These are phyloP conservation scores for Caenorhabditis inopinata DNA, from an alignment of 1,140 invertebrate genomes.

Conservation along the genomic window DNA sequence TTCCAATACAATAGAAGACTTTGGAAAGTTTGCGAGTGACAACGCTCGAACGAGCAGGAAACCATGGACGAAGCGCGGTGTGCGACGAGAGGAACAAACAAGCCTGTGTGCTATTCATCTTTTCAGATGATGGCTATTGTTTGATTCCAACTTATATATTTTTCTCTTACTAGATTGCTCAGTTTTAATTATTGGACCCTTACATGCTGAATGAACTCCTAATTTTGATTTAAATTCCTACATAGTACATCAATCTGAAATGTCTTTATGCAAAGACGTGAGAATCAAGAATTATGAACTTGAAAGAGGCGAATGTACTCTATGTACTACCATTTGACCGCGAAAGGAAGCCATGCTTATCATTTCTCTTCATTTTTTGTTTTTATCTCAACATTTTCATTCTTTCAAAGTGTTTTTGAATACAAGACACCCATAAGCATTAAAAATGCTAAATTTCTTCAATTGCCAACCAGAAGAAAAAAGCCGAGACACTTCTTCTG, in stretches of 20 bases:
- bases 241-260: too few species aligned
- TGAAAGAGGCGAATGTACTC: too few species aligned
- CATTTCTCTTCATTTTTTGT: too few species aligned
- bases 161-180: too few species aligned
- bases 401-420: neutral
- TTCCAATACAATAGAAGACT: conserved; percentile 5
- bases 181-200: neutral
- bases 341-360: too few species aligned
- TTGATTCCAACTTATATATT: too few species aligned
- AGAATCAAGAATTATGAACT: too few species aligned
- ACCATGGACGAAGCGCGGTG: conserved; percentile 1
- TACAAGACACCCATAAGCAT: neutral
- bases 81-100: neutral
- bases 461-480: conserved; percentile 2
- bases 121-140: neutral
- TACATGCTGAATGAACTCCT: neutral
- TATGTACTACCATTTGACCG: too few species aligned
- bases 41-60: conserved; percentile 26
- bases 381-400: too few species aligned
- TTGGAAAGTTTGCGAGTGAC: neutral
- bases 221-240: too few species aligned
- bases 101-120: conserved; percentile 21
- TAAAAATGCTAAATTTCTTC: conserved; percentile 10
- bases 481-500: neutral
- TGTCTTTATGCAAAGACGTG: too few species aligned